phyloP scores from a whole-genome alignment of 2,797 vertebrate species.

The Triplophysa yarkandensis region DNA sequence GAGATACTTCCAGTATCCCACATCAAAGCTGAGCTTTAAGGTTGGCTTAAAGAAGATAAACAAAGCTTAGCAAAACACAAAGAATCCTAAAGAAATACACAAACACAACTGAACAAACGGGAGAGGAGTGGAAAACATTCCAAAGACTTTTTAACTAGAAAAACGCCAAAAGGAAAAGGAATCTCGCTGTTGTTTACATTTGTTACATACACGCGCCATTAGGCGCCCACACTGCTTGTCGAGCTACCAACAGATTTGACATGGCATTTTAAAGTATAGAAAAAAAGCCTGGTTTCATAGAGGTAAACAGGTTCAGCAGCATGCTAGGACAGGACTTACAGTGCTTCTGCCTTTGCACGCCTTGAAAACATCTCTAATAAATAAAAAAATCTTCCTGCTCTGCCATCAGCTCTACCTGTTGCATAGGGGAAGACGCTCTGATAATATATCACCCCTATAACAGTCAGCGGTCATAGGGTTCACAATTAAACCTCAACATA shows the following conservation, averaged over 20 bases:
- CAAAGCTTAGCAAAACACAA: slow-evolving; percentile 53
- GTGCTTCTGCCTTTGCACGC: slow-evolving; percentile 42
- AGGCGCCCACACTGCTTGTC: background rate
- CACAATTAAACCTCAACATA: slow-evolving; percentile 13
- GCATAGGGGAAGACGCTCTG: slow-evolving; percentile 40
- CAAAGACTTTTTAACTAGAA: slow-evolving; percentile 29
- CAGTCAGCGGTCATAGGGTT: slow-evolving; percentile 16
- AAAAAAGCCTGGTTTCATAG: slow-evolving; percentile 45
- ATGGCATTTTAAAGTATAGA: slow-evolving; percentile 20
- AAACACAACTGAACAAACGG: slow-evolving; percentile 36
- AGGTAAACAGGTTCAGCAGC: slow-evolving; percentile 60
- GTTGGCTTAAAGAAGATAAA: slow-evolving; percentile 50
- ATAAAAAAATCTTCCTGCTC: slow-evolving; percentile 48
- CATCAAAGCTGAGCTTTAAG: slow-evolving; percentile 44
- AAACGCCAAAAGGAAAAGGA: slow-evolving; percentile 10
- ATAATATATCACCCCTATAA: slow-evolving; percentile 23
- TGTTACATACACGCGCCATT: slow-evolving; percentile 5
- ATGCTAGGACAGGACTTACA: slow-evolving; percentile 61
- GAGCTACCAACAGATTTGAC: slow-evolving; percentile 24
- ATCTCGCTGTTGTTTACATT: slow-evolving; percentile 17
- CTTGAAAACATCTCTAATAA: slow-evolving; percentile 23
- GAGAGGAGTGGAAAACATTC: slow-evolving; percentile 45
- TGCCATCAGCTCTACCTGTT: slow-evolving; percentile 28
- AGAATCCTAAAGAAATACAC: slow-evolving; percentile 42
- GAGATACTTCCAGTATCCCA: slow-evolving; percentile 38